Conservation (phyloP, 2,888 invertebrate species). For the Apotomis turbidana region DNA sequence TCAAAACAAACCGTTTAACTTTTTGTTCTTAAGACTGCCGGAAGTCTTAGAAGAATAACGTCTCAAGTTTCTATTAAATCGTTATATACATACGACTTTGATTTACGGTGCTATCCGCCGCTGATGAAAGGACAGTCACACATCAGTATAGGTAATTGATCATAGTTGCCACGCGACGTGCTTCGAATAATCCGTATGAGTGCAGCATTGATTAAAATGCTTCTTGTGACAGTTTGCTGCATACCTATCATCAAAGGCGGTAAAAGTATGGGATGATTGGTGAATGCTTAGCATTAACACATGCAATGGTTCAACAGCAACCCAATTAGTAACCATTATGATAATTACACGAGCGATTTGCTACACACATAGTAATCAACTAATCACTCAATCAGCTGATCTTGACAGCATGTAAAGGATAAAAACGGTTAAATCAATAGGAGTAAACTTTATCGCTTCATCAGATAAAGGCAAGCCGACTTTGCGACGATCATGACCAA, state of each 20-base stretch:
- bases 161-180: slow-evolving; percentile 43
- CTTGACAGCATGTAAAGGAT: slow-evolving; percentile 4
- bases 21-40: not conserved
- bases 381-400: slow-evolving; percentile 12
- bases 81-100: not conserved
- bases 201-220: slow-evolving; percentile 47
- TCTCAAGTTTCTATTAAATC: not conserved
- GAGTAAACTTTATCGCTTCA: slow-evolving; percentile 30
- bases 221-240: slow-evolving; percentile 45
- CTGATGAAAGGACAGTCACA: slow-evolving; percentile 15
- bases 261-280: slow-evolving; percentile 30
- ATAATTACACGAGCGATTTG: slow-evolving; percentile 7
- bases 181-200: slow-evolving; percentile 29
- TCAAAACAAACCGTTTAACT: slow-evolving; percentile 10
- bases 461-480: slow-evolving; percentile 42
- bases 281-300: slow-evolving; percentile 8
- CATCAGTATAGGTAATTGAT: slow-evolving; percentile 29
- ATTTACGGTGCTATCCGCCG: not conserved
- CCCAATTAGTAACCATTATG: slow-evolving; percentile 23
- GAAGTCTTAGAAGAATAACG: not conserved
- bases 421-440: slow-evolving; percentile 4
- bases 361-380: not conserved
- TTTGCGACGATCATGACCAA: slow-evolving; percentile 62
- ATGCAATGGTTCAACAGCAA: slow-evolving; percentile 25
- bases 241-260: slow-evolving; percentile 12